These are phyloP conservation scores for Trichonephila inaurata DNA, from an alignment of 1,140 invertebrate genomes.

Conservation along the genomic window DNA sequence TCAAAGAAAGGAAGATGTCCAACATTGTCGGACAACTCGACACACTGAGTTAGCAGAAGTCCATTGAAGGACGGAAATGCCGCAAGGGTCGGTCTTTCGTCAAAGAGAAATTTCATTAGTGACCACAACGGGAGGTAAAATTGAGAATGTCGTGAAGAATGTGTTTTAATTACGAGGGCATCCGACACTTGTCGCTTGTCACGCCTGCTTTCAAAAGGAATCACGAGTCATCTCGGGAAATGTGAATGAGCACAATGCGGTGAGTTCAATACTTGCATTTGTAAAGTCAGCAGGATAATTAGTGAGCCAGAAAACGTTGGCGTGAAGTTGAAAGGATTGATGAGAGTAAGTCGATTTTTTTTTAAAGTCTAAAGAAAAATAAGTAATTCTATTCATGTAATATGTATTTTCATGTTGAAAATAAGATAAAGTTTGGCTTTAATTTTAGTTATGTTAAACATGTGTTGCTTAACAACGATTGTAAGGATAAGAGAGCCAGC, in stretches of 20 bases:
- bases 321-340: neutral
- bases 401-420: too few species aligned
- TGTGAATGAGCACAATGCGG: too few species aligned
- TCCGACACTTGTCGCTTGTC: conserved; percentile 58
- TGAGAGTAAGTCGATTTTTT: neutral
- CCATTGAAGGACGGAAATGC: conserved; percentile 9
- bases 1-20: neutral
- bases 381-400: too few species aligned
- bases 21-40: neutral
- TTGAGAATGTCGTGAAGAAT: neutral
- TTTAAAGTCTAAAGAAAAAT: too few species aligned
- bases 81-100: conserved; percentile 41
- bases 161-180: conserved; percentile 55
- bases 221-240: neutral
- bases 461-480: too few species aligned
- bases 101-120: conserved; percentile 65
- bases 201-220: neutral
- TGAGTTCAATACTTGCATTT: too few species aligned
- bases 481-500: too few species aligned
- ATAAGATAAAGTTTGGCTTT: too few species aligned
- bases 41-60: neutral
- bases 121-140: conserved; percentile 62
- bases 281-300: too few species aligned
- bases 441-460: too few species aligned
- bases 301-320: too few species aligned